Base-by-base conservation (phyloP, 1,140 invertebrate genomes). In the Dreissena rostriformis region DNA sequence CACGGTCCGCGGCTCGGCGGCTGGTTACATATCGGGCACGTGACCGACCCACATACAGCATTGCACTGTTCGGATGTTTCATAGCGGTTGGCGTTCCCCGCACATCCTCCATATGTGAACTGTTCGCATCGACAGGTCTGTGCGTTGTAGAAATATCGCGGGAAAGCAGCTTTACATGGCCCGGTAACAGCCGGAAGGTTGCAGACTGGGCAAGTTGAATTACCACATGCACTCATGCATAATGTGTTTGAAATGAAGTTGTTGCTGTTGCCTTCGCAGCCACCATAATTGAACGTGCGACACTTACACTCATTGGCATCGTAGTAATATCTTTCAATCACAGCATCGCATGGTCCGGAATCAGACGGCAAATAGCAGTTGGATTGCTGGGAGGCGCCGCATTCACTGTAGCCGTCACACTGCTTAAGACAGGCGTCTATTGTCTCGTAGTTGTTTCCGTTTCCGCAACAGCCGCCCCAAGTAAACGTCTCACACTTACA, bases 291-390 rank as follows among this genome's bases (percentile, higher is more conserved):
- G 82, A 92, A 93, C 29, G 74, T 39, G 51, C 82, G 80, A 80
- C 92, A 93, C 67, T 72, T 84, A 12, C 86, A 74, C 7, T 81
- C 84, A 15, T 74, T 53, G 10, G 39, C 52, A 80, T 92, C 88
- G 67, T 88, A 93, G 82, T 87, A 90, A 84, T 85, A 93, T 55
- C 88, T 79, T 15, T 78, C 57, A 14, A 89, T 26, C 29, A 96
- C 94, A 1, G 95, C 95, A 24, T 95, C 29, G 87, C 97, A 98
- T 17, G 95, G 95, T 52, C 98, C 97, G 6, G 94, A 93, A 83
- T 96, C 96, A 88, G 95, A 94, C 66, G 95, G 95, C 90, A 97
- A 96, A 90, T 97, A 97, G 91, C 98, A 98, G 24, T 57, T 52
- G 19, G 61, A 19, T 12, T 5, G 15, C 12, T 49, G 8, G 17